phyloP scores from a whole-genome alignment of 2,888 invertebrate genomes.

The Tinea trinotella region DNA sequence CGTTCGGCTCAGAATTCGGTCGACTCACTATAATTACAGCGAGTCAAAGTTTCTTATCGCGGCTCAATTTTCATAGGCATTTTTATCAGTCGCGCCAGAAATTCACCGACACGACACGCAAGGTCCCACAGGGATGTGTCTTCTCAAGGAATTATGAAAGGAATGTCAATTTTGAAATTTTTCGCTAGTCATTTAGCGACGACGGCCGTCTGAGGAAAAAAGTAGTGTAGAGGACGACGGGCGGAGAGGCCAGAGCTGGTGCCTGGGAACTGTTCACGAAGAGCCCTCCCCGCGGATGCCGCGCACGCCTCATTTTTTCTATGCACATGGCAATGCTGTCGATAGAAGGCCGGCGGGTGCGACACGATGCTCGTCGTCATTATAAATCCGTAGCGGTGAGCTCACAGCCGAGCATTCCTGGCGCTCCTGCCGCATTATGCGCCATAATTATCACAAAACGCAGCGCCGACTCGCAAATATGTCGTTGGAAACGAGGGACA shows the following conservation, averaged over 20 bases:
- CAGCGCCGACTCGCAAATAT: slow-evolving; percentile 66
- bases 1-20: slow-evolving; percentile 50
- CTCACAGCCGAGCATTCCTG: slow-evolving; percentile 62
- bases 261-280: slow-evolving; percentile 56
- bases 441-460: slow-evolving; percentile 70
- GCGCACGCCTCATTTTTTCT: slow-evolving; percentile 51
- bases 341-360: slow-evolving; percentile 45
- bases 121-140: slow-evolving; percentile 50
- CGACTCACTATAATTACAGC: slow-evolving; percentile 46
- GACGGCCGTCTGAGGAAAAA: slow-evolving; percentile 42
- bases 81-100: slow-evolving; percentile 50
- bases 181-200: slow-evolving; percentile 59
- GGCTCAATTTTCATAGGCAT: slow-evolving; percentile 49
- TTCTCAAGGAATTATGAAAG: slow-evolving; percentile 58
- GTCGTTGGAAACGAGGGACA: slow-evolving; percentile 68
- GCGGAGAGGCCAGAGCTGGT: slow-evolving; percentile 29
- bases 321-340: slow-evolving; percentile 38
- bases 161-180: slow-evolving; percentile 69
- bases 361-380: slow-evolving; percentile 59
- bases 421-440: slow-evolving; percentile 63
- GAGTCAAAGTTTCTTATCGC: slow-evolving; percentile 39
- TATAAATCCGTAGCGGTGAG: slow-evolving; percentile 65
- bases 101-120: slow-evolving; percentile 39
- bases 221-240: slow-evolving; percentile 33
- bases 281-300: slow-evolving; percentile 38